Conservation (phyloP, 2,113 vertebrate species). For the Laticauda colubrina region DNA sequence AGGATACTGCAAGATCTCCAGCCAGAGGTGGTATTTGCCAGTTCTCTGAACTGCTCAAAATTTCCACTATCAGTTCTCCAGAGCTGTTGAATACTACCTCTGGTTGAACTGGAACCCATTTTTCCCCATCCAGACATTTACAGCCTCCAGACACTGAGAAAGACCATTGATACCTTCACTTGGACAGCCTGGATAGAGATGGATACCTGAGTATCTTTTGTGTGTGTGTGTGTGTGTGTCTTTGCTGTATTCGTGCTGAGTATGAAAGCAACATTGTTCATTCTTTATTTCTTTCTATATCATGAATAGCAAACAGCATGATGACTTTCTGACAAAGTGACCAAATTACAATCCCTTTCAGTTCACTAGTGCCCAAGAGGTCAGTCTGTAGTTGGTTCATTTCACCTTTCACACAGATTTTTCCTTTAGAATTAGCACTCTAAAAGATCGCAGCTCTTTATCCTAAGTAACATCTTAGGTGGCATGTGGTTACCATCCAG, state of each 20-base stretch:
- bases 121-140: background rate
- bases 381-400: background rate
- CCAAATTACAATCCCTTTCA: background rate
- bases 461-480: background rate
- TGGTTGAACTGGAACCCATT: background rate
- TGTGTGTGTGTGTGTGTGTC: background rate
- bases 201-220: background rate
- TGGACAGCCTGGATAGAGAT: background rate
- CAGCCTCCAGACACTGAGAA: background rate
- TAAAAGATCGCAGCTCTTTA: background rate
- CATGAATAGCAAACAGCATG: background rate
- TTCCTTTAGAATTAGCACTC: background rate
- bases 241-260: background rate
- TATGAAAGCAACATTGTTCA: background rate
- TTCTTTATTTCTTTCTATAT: background rate
- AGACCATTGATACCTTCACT: background rate
- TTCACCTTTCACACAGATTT: background rate
- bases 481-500: background rate
- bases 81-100: no score
- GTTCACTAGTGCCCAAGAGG: background rate
- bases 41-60: no score
- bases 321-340: background rate
- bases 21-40: no score
- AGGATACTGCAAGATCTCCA: no score
- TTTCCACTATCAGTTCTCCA: no score